Conservation (phyloP, 2,888 invertebrate genomes). For the Xestia ashworthii region DNA sequence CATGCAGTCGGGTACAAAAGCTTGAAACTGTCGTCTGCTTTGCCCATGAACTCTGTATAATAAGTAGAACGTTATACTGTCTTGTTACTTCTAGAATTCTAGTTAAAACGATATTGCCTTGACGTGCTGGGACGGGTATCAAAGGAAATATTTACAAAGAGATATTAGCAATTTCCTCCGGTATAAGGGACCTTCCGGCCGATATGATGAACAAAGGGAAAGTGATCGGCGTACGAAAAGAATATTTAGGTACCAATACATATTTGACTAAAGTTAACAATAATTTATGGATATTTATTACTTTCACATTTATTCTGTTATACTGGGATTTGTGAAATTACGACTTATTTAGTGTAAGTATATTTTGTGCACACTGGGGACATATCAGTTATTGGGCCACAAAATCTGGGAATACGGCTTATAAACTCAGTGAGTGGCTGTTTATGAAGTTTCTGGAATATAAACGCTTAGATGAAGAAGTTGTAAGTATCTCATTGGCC, state of each 20-base stretch:
- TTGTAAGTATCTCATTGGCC: background rate
- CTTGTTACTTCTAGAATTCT: conserved; percentile 14
- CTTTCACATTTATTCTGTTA: background rate
- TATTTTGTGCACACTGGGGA: background rate
- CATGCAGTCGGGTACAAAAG: background rate
- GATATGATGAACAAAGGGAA: conserved; percentile 49
- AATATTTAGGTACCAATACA: conserved; percentile 17
- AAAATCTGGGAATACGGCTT: background rate
- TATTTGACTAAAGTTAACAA: conserved; percentile 14
- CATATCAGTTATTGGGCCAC: background rate
- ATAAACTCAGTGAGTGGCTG: background rate
- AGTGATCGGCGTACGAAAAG: conserved; percentile 25
- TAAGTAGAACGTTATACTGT: background rate
- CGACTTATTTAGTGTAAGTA: background rate
- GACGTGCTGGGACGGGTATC: conserved; percentile 28
- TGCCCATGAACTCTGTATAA: background rate
- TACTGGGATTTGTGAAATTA: background rate
- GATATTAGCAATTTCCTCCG: conserved; percentile 56
- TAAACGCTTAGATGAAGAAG: background rate
- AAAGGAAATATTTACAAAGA: conserved; percentile 55
- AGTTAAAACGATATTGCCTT: conserved; percentile 28
- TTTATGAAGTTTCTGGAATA: background rate
- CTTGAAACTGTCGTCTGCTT: background rate
- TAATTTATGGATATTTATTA: conserved; percentile 8
- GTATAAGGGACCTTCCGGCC: conserved; percentile 37